These are phyloP conservation scores for Parnassius apollo DNA, from an alignment of 2,888 invertebrate genomes.

Conservation along the genomic window DNA sequence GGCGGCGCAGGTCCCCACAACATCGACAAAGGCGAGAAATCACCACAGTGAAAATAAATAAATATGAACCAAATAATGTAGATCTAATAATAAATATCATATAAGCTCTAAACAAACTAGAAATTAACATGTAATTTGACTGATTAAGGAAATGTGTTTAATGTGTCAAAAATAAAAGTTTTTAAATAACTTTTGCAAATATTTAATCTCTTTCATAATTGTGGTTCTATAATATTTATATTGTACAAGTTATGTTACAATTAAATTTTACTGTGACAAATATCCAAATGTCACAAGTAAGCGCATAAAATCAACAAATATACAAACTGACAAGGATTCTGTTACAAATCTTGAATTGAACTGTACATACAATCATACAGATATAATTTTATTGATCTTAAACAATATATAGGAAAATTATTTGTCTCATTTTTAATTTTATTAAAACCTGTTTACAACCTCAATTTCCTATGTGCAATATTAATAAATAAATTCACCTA, in stretches of 20 bases:
- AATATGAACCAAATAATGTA: constrained; percentile 49
- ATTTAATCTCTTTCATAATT: constrained; percentile 82
- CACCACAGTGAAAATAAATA: constrained; percentile 31
- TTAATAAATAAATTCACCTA: constrained; percentile 57
- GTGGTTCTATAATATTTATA: constrained; percentile 82
- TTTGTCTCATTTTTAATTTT: constrained; percentile 71
- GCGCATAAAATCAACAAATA: constrained; percentile 55
- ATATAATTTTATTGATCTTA: constrained; percentile 59
- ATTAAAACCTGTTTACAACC: constrained; percentile 75
- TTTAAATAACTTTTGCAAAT: constrained; percentile 79
- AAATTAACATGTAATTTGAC: constrained; percentile 44
- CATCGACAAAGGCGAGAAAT: constrained; percentile 53
- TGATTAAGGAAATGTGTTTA: constrained; percentile 36
- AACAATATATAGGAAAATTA: constrained; percentile 79
- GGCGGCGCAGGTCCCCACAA: constrained; percentile 83
- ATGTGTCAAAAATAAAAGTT: constrained; percentile 59
- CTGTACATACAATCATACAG: constrained; percentile 53
- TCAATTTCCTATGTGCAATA: constrained; percentile 77
- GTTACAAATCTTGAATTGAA: constrained; percentile 61
- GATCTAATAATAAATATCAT: constrained; percentile 41
- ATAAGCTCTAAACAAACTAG: constrained; percentile 45
- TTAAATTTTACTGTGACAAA: constrained; percentile 65
- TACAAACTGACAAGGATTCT: constrained; percentile 55
- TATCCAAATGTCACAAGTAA: constrained; percentile 54
- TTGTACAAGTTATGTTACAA: constrained; percentile 80